Conservation (phyloP, 2,888 invertebrate genomes). For the Drosophila phalerata region DNA sequence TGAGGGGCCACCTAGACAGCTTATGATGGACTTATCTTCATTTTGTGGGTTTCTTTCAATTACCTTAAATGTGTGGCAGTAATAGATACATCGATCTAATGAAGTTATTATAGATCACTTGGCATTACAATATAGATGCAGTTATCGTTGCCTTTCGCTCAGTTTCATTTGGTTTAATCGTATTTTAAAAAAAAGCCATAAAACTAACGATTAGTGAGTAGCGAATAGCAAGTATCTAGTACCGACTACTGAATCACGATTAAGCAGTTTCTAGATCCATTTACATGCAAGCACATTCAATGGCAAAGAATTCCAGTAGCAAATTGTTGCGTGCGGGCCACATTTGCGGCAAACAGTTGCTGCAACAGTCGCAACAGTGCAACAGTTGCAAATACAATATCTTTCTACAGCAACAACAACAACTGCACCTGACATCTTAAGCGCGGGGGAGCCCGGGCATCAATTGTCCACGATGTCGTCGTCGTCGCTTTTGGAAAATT, state of each 20-base stretch:
- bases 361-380: conserved; percentile 49
- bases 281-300: conserved; percentile 64
- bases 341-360: conserved; percentile 61
- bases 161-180: conserved; percentile 11
- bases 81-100: conserved; percentile 49
- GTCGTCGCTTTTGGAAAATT: conserved; percentile 68
- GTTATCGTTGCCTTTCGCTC: conserved; percentile 11
- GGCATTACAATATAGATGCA: conserved; percentile 22
- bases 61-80: conserved; percentile 6
- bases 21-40: conserved; percentile 37
- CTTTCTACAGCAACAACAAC: conserved; percentile 37
- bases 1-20: conserved; percentile 42
- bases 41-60: conserved; percentile 24
- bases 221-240: conserved; percentile 5
- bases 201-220: conserved; percentile 5
- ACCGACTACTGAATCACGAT: conserved; percentile 73
- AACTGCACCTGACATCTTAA: conserved; percentile 64
- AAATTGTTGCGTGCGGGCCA: conserved; percentile 81
- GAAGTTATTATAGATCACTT: conserved; percentile 60
- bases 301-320: conserved; percentile 75
- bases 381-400: conserved; percentile 54
- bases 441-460: conserved; percentile 75
- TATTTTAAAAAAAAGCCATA: neutral
- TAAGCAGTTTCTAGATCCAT: conserved; percentile 71
- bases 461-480: conserved; percentile 79